phyloP scores from a whole-genome alignment of 2,888 invertebrate species.

The Timandra comae region DNA sequence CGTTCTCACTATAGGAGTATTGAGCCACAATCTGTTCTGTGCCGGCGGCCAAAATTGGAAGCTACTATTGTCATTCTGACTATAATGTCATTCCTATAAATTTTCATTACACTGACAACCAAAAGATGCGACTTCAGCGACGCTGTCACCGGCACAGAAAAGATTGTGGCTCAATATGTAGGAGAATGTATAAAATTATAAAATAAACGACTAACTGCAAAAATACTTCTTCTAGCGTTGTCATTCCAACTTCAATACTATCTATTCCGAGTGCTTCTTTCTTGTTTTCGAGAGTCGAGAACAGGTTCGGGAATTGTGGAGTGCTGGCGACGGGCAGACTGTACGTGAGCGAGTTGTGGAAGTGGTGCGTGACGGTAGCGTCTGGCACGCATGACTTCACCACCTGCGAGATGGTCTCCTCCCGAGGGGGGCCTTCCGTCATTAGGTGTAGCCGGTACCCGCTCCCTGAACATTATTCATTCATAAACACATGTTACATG shows the following conservation, averaged over 20 bases:
- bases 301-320: slow-evolving; percentile 75
- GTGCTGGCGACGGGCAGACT: slow-evolving; percentile 67
- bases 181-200: too few relatives aligned
- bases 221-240: slow-evolving; percentile 96
- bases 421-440: slow-evolving; percentile 41
- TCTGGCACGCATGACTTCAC: slow-evolving; percentile 35
- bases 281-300: slow-evolving; percentile 78
- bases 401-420: slow-evolving; percentile 27
- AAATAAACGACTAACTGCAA: slow-evolving; percentile 84
- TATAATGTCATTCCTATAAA: too few relatives aligned
- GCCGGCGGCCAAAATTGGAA: too few relatives aligned
- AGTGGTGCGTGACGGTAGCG: slow-evolving; percentile 38
- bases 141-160: too few relatives aligned
- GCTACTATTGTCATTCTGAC: too few relatives aligned
- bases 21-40: too few relatives aligned
- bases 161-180: too few relatives aligned
- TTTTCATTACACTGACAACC: too few relatives aligned
- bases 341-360: slow-evolving; percentile 45
- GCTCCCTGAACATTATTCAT: too few relatives aligned
- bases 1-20: too few relatives aligned
- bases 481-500: too few relatives aligned
- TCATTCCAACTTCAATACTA: slow-evolving; percentile 88
- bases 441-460: slow-evolving; percentile 83
- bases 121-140: too few relatives aligned
- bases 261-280: slow-evolving; percentile 80